A percentile compares a stretch with the other conserved stretches of the same genome.
Evolutionary conservation across 64 coral and sea anemone species (phyloP).

Genomic region (Stichodactyla helianthus): DNA sequence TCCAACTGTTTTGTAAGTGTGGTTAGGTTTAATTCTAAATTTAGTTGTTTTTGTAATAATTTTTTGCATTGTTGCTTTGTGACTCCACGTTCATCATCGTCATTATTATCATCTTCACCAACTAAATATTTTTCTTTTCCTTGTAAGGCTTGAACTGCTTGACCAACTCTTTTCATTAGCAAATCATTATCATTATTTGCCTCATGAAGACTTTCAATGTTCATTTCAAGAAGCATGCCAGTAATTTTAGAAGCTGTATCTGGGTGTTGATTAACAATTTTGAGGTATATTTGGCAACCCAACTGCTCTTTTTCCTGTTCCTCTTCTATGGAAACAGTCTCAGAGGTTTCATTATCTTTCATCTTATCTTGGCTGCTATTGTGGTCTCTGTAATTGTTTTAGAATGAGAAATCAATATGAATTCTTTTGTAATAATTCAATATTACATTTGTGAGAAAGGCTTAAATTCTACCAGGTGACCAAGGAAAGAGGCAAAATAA

Average conservation of each 20-base stretch:
- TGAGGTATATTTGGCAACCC: constrained; percentile 60
- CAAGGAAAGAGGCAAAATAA: too few species aligned
- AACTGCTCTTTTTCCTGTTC: constrained; percentile 38
- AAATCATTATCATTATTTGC: constrained; percentile 33
- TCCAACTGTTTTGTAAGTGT: neutral
- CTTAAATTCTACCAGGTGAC: too few species aligned
- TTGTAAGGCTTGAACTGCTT: constrained; percentile 39
- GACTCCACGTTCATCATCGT: neutral
- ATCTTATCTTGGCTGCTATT: neutral
- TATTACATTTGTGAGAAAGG: too few species aligned
- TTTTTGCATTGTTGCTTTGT: neutral
- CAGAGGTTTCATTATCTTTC: neutral
- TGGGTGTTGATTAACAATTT: constrained; percentile 38
- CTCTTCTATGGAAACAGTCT: neutral
- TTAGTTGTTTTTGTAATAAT: neutral
- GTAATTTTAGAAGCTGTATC: constrained; percentile 67
- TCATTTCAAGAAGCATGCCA: constrained; percentile 79
- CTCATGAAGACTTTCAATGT: constrained; percentile 3
- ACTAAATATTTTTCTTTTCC: neutral
- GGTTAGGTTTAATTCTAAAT: neutral
- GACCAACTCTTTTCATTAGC: constrained; percentile 44
- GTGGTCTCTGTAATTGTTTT: neutral
- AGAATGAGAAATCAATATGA: neutral
- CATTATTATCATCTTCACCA: neutral
- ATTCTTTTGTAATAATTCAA: too few species aligned